Conservation (phyloP, 2,888 invertebrate genomes). For the Drosophila picticornis region DNA sequence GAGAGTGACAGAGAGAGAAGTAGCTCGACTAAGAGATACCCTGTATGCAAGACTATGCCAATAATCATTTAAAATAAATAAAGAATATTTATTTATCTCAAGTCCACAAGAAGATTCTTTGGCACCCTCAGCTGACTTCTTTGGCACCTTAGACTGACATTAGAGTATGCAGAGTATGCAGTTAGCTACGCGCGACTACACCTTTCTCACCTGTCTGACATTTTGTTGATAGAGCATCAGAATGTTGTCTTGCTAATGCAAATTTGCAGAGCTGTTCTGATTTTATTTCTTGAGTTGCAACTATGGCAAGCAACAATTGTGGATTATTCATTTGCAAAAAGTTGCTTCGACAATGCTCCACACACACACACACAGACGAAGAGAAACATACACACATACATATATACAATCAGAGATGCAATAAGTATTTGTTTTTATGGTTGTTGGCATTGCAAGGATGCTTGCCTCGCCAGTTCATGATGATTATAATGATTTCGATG, state of each 20-base stretch:
- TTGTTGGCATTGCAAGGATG: slow-evolving; percentile 28
- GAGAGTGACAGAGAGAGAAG: not conserved
- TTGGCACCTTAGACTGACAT: not conserved
- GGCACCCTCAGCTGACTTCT: not conserved
- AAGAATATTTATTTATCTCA: not conserved
- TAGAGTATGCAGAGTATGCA: not conserved
- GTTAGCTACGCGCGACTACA: not conserved
- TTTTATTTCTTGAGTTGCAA: slow-evolving; percentile 39
- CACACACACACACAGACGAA: not conserved
- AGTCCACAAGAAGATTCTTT: not conserved
- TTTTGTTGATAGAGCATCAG: slow-evolving; percentile 10
- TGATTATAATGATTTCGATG: slow-evolving; percentile 44
- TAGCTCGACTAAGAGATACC: no score
- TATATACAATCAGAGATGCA: not conserved
- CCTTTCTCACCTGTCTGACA: not conserved
- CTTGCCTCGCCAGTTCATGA: slow-evolving; percentile 28
- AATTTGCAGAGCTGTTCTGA: slow-evolving; percentile 12
- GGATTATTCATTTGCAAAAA: slow-evolving; percentile 74
- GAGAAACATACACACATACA: slow-evolving; percentile 8
- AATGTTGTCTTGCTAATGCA: not conserved
- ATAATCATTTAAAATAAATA: no score
- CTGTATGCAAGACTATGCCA: no score
- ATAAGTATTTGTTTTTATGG: slow-evolving; percentile 31
- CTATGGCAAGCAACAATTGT: slow-evolving; percentile 66
- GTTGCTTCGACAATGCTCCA: slow-evolving; percentile 39